These are phyloP conservation scores for Eristalis arbustorum DNA, from an alignment of 2,888 invertebrate species.

Conservation along the genomic window DNA sequence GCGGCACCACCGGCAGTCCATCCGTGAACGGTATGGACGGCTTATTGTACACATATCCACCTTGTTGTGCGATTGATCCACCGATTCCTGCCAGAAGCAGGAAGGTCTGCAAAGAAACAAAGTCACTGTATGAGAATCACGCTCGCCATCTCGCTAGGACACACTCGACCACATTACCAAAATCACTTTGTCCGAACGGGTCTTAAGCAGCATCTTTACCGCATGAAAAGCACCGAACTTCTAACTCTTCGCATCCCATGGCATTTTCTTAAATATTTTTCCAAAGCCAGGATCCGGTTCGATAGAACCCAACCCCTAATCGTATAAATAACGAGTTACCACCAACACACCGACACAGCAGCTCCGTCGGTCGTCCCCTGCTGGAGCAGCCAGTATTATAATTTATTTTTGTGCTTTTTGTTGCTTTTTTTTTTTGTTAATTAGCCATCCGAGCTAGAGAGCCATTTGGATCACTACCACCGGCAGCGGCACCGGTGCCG, in stretches of 20 bases:
- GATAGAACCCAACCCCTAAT: constrained; percentile 55
- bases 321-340: constrained; percentile 45
- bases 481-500: background rate
- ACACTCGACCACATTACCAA: constrained; percentile 43
- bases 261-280: constrained; percentile 62
- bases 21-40: constrained; percentile 34
- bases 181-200: constrained; percentile 39
- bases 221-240: constrained; percentile 57
- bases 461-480: constrained; percentile 36
- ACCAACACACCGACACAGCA: constrained; percentile 31
- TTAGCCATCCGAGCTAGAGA: constrained; percentile 5
- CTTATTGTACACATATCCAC: constrained; percentile 46
- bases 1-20: background rate
- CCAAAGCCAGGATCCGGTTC: constrained; percentile 64
- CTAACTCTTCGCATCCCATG: constrained; percentile 54
- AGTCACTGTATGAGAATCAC: background rate
- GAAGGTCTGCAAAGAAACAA: constrained; percentile 37
- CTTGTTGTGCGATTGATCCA: constrained; percentile 15
- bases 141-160: background rate
- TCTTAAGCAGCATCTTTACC: constrained; percentile 62
- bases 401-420: background rate
- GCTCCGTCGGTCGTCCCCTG: constrained; percentile 7
- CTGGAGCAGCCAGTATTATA: constrained; percentile 43
- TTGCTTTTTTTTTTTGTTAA: constrained; percentile 36
- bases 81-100: constrained; percentile 42